Conservation (phyloP, 2,113 vertebrate genomes). For the Mystacornis crossleyi region DNA sequence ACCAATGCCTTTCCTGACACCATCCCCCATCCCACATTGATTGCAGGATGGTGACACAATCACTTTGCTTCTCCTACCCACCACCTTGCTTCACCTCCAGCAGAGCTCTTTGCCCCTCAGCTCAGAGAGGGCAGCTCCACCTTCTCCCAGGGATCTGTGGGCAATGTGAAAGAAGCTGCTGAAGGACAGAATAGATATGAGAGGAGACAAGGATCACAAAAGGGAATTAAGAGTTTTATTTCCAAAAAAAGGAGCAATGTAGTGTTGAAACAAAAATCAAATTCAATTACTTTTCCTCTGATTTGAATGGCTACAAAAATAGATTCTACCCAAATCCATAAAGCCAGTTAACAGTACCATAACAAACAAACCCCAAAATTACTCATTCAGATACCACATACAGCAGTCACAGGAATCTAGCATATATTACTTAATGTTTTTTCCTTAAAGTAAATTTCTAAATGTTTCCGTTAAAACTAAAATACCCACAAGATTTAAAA, state of each 20-base stretch:
- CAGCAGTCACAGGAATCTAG: slow-evolving; percentile 82
- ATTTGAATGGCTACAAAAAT: slow-evolving; percentile 51
- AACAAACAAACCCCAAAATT: neutral
- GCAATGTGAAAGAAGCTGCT: neutral
- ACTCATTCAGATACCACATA: slow-evolving; percentile 65
- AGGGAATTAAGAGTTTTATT: slow-evolving; percentile 57
- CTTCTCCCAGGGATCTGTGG: neutral
- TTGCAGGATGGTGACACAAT: neutral
- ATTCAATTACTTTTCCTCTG: slow-evolving; percentile 46
- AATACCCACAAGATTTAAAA: slow-evolving; percentile 74
- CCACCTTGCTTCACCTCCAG: neutral
- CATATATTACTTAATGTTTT: slow-evolving; percentile 73
- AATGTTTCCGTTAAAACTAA: slow-evolving; percentile 71
- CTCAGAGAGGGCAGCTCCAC: neutral
- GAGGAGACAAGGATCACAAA: slow-evolving; percentile 37
- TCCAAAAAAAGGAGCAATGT: slow-evolving; percentile 5
- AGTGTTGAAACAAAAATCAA: slow-evolving; percentile 39
- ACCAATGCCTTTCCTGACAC: neutral
- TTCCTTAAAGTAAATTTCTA: slow-evolving; percentile 80
- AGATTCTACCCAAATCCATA: slow-evolving; percentile 40
- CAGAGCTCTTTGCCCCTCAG: neutral
- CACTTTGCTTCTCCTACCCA: neutral
- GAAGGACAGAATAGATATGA: neutral
- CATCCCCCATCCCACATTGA: neutral
- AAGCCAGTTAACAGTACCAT: slow-evolving; percentile 37